Evolutionary conservation across 2,797 vertebrate species (phyloP).

Genomic region (Brachyrhaphis roseni): DNA sequence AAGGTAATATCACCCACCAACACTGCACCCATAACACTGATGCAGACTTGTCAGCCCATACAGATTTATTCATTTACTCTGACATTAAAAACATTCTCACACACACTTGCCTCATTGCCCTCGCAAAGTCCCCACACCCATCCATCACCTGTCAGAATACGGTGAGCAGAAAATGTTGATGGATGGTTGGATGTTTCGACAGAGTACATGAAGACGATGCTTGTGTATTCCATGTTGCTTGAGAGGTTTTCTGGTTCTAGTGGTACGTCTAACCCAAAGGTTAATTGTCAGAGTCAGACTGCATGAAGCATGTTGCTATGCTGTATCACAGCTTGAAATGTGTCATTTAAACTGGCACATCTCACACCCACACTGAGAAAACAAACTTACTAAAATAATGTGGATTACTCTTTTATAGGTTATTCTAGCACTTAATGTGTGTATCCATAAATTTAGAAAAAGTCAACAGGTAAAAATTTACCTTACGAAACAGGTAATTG

Average conservation of each 20-base stretch:
- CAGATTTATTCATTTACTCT: conserved; percentile 27
- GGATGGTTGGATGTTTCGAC: conserved; percentile 50
- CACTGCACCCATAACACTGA: background rate
- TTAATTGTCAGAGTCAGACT: conserved; percentile 58
- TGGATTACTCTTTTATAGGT: background rate
- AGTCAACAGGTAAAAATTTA: background rate
- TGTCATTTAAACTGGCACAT: background rate
- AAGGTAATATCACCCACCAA: background rate
- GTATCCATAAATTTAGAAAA: background rate
- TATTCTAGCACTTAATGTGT: background rate
- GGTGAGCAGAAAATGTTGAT: conserved; percentile 59
- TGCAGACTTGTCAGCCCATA: background rate
- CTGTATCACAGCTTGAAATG: conserved; percentile 1
- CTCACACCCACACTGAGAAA: background rate
- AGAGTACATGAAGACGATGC: conserved; percentile 19
- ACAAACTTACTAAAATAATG: background rate
- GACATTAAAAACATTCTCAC: conserved; percentile 10
- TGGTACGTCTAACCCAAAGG: conserved; percentile 42
- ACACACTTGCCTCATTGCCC: conserved; percentile 21
- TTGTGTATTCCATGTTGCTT: conserved; percentile 16
- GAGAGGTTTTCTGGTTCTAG: conserved; percentile 29
- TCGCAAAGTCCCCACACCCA: conserved; percentile 35
- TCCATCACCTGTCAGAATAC: conserved; percentile 66
- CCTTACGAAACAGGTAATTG: background rate
- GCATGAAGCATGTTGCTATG: conserved; percentile 27